Conservation (phyloP, 2,888 invertebrate species). For the Mesopsocus fuscifrons region DNA sequence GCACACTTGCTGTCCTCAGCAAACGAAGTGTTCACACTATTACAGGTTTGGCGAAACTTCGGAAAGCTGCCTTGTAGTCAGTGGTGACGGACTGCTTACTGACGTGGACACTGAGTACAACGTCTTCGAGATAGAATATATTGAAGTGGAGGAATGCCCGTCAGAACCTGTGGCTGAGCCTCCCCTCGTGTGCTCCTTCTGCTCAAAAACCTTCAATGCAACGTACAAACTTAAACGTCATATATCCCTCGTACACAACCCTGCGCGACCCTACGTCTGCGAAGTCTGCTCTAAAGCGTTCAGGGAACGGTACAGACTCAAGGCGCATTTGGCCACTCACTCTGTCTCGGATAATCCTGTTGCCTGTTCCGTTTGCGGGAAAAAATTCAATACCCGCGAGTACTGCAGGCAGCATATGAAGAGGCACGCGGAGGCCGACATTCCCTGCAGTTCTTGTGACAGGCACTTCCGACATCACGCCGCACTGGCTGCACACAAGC, state of each 20-base stretch:
- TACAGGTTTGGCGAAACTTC: too few species aligned
- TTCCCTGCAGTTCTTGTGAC: conserved; percentile 17
- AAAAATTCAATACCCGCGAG: conserved; percentile 11
- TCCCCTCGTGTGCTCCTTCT: background rate
- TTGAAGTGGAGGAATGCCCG: background rate
- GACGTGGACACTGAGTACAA: background rate
- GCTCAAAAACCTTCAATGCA: background rate
- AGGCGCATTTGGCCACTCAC: conserved; percentile 14
- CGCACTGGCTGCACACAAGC: background rate
- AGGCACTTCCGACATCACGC: conserved; percentile 17
- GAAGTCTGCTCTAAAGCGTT: conserved; percentile 6
- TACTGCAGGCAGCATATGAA: conserved; percentile 12
- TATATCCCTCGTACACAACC: conserved; percentile 4
- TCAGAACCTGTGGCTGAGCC: background rate
- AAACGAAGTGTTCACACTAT: too few species aligned
- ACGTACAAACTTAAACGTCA: background rate
- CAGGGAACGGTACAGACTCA: conserved; percentile 11
- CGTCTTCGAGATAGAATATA: conserved; percentile 4
- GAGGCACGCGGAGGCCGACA: conserved; percentile 10
- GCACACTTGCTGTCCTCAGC: too few species aligned
- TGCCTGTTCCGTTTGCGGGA: conserved; percentile 13
- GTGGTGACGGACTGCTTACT: too few species aligned
- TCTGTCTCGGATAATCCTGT: conserved; percentile 13
- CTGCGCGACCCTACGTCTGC: conserved; percentile 4
- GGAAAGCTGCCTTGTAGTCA: too few species aligned